Evolutionary conservation across 2,797 vertebrate species (phyloP).

Genomic region (Poliocrania exsul): DNA sequence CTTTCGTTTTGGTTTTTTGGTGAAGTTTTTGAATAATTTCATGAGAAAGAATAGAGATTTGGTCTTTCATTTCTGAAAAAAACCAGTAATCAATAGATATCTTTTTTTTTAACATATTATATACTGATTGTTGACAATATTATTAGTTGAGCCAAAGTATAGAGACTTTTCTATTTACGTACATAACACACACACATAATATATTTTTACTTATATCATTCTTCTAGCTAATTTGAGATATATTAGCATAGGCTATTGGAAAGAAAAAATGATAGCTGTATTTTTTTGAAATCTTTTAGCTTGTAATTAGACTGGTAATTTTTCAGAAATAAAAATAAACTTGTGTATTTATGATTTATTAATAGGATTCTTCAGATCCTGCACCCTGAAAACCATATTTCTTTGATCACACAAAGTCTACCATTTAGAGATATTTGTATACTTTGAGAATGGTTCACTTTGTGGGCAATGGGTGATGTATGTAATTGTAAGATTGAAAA

Average conservation of each 20-base stretch:
- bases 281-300: not conserved
- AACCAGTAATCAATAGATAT: not conserved
- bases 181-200: not conserved
- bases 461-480: not conserved
- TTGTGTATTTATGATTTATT: not conserved
- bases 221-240: not conserved
- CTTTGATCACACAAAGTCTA: not conserved
- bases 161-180: not conserved
- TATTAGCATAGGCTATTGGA: not conserved
- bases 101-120: rapidly evolving
- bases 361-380: not conserved
- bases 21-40: not conserved
- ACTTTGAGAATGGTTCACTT: not conserved
- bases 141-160: not conserved
- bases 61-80: not conserved
- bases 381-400: not conserved
- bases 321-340: not conserved
- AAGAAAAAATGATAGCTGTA: not conserved
- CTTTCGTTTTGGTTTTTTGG: too few relatives aligned
- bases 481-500: not conserved
- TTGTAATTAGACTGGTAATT: not conserved
- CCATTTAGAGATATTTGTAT: not conserved
- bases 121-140: not conserved
- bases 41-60: not conserved
- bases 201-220: not conserved